phyloP scores from a whole-genome alignment of 2,888 invertebrate species.

The Cheilosia scutellata region DNA sequence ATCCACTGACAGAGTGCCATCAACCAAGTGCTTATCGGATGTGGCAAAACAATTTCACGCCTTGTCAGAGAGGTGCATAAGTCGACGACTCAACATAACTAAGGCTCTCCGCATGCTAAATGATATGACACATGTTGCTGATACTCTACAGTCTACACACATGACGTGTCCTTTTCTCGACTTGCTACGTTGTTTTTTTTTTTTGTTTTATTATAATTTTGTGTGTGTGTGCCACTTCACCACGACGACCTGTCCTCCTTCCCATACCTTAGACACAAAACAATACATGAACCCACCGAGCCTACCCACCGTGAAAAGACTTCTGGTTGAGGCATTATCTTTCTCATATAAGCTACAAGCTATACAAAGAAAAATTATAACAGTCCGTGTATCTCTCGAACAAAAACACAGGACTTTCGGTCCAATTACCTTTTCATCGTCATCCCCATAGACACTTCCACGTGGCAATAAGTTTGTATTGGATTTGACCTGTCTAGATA shows the following conservation, averaged over 20 bases:
- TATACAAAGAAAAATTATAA: background rate
- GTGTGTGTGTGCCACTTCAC: conserved; percentile 19
- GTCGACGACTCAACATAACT: conserved; percentile 39
- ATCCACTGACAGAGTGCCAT: conserved; percentile 27
- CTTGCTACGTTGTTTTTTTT: background rate
- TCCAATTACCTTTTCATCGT: conserved; percentile 18
- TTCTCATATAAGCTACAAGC: background rate
- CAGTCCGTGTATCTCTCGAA: background rate
- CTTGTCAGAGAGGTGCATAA: conserved; percentile 49
- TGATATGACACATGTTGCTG: conserved; percentile 60
- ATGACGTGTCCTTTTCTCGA: background rate
- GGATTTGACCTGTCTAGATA: conserved; percentile 42
- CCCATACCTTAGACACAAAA: background rate
- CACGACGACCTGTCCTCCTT: conserved; percentile 20
- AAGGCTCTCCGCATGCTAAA: conserved; percentile 24
- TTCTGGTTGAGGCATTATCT: conserved; percentile 28
- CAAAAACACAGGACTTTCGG: conserved; percentile 8
- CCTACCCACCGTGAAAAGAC: conserved; percentile 13
- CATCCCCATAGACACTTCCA: background rate
- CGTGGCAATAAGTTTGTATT: conserved; percentile 22
- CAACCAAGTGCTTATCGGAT: conserved; percentile 54
- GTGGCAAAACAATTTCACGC: conserved; percentile 65
- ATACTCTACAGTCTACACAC: background rate
- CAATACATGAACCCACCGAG: background rate
- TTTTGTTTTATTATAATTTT: background rate